A percentile compares a stretch with the other conserved stretches of the same genome.
Conservation (phyloP, 2,797 vertebrate species). For the Nasua narica region DNA sequence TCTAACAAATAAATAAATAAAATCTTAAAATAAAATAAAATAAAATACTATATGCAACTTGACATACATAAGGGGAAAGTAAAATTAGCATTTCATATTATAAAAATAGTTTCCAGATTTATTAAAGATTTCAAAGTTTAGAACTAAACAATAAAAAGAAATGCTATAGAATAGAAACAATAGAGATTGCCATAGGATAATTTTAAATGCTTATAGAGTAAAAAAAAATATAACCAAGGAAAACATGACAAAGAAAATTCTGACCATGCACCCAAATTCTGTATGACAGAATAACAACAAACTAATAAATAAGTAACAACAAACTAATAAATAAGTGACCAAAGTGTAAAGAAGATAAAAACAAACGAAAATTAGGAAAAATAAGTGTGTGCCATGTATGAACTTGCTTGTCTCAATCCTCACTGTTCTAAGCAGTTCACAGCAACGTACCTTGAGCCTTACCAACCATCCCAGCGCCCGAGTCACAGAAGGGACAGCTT, state of each 20-base stretch:
- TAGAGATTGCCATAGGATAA: background rate
- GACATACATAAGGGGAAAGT: background rate
- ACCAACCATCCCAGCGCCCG: too few species aligned
- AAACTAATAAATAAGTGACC: background rate
- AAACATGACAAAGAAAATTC: background rate
- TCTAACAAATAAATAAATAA: too few species aligned
- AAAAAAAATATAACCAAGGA: background rate
- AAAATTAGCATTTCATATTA: background rate
- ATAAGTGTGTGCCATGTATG: background rate
- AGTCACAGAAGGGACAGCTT: background rate
- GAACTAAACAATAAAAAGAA: background rate
- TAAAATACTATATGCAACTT: background rate
- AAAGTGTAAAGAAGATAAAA: background rate
- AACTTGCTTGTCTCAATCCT: background rate
- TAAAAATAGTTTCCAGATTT: background rate
- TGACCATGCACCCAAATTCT: background rate
- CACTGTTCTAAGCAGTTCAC: background rate
- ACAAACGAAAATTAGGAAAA: background rate
- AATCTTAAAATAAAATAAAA: too few species aligned
- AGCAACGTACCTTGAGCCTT: rapidly evolving
- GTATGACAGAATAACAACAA: background rate
- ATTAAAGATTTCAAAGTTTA: background rate
- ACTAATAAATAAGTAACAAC: background rate
- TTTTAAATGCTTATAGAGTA: background rate
- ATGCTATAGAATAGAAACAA: background rate